Percentiles rank a stretch among this genome's conserved stretches.
phyloP scores from a whole-genome alignment of 2,888 invertebrate species.

The Scaptodrosophila latifasciaeformis region DNA sequence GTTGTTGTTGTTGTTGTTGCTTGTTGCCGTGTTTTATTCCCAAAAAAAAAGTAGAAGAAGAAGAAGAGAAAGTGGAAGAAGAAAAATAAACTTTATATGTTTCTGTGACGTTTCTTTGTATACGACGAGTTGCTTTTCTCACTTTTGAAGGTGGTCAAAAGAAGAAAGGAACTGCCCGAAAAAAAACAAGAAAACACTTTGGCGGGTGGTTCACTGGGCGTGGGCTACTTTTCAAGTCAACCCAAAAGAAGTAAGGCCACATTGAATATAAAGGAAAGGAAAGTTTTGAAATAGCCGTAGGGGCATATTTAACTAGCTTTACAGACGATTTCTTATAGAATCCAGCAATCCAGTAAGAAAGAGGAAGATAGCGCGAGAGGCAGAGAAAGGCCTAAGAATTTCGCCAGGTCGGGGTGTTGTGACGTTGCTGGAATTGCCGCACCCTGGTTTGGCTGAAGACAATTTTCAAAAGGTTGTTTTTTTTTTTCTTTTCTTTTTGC shows the following conservation, averaged over 20 bases:
- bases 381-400: slow-evolving; percentile 9
- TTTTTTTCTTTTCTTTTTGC: background rate
- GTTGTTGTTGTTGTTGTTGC: too few species aligned
- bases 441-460: background rate
- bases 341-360: background rate
- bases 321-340: slow-evolving; percentile 42
- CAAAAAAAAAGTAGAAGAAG: too few species aligned
- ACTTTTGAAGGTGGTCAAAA: slow-evolving; percentile 47
- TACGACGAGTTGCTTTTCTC: slow-evolving; percentile 36
- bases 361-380: slow-evolving; percentile 1
- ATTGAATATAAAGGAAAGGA: slow-evolving; percentile 18
- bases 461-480: background rate
- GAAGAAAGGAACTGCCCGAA: too few species aligned
- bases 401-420: background rate
- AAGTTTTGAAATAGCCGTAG: slow-evolving; percentile 50
- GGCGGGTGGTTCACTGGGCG: background rate
- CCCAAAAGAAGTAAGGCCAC: background rate
- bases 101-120: slow-evolving; percentile 34
- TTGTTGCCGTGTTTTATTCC: too few species aligned
- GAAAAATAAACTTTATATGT: slow-evolving; percentile 37
- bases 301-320: slow-evolving; percentile 64
- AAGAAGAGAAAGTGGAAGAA: background rate
- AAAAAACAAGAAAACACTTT: slow-evolving; percentile 1
- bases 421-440: background rate
- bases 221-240: slow-evolving; percentile 34